Base-by-base conservation (phyloP, 1,140 invertebrate genomes). In the Drosophila pallidifrons region DNA sequence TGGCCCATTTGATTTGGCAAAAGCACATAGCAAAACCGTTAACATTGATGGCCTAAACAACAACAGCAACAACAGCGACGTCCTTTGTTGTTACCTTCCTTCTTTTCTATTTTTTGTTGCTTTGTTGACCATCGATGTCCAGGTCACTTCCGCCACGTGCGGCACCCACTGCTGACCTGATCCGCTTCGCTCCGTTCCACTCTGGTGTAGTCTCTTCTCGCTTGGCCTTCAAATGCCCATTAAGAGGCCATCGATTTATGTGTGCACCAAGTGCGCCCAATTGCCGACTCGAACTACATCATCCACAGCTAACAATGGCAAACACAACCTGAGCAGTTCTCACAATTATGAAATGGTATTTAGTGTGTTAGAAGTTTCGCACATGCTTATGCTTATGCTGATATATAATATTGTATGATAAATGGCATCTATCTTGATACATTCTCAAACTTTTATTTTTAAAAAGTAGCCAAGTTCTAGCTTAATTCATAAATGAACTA, bases 1-100 rank as follows among this genome's bases (percentile, higher is more conserved):
- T 87, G 83, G 82, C 65, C 82, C 82, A 87, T 88, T 87, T 87
- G 83, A 88, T 87, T 75, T 79, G 81, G 79, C 15, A 67, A 75
- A 46, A 55, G 51, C 57, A 70, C 81, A 63, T 55, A 70, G 66
- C 30, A 25, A 65, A 74, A 65, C 79, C 83, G 82, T 87, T 88
- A 87, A 82, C 79, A 82, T 79, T 86, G 79, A 87, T 87, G 79
- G 82, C 82, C 49, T 35, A 43, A 45, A 54, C 35, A 20, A 43
- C 35, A 30, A 54, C 30, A 3, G 15, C 20, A 25, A 25, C 20
- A 20, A 8, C 35, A 8, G 10, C 35, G 55, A 25, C 41, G 35
- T 16, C 55, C 57, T 59, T 69, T 61, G 57, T 69, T 61, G 54
- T 38, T 7, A 15, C 25, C 28, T 61, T 46, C 47, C 35, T 38